Percentiles rank a stretch among this genome's conserved stretches.
These are phyloP conservation scores for Atrichornis clamosus DNA, from an alignment of 2,113 vertebrate species.

Conservation along the genomic window DNA sequence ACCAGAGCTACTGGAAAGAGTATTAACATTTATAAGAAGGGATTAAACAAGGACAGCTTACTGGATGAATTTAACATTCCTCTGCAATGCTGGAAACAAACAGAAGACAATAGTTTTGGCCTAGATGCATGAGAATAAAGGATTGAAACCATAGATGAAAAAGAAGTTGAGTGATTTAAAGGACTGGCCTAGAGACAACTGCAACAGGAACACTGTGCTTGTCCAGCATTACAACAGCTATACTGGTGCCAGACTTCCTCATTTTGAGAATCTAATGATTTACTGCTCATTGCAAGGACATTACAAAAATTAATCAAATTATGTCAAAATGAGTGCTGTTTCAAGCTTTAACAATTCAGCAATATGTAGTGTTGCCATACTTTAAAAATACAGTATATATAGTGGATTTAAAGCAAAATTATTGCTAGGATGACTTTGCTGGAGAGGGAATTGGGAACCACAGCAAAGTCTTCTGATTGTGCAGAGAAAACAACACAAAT, in stretches of 20 bases:
- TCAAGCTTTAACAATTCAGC: background rate
- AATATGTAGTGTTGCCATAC: background rate
- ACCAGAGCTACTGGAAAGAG: background rate
- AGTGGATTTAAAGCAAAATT: background rate
- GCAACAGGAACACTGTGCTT: background rate
- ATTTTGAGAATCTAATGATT: background rate
- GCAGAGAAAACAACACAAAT: background rate
- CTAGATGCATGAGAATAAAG: background rate
- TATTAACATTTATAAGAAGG: background rate
- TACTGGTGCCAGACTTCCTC: background rate
- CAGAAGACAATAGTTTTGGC: background rate
- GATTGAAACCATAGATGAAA: background rate
- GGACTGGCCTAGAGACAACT: background rate
- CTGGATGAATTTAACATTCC: background rate
- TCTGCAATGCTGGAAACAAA: background rate
- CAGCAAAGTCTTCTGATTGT: background rate
- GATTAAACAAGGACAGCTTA: background rate
- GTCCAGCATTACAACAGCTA: background rate
- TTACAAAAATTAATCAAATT: background rate
- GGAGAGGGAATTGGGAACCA: background rate
- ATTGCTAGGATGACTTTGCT: background rate
- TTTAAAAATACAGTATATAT: background rate
- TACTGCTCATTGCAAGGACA: background rate
- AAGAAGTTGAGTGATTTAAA: background rate
- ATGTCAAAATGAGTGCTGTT: background rate